Conservation (phyloP, 2,113 vertebrate species). For the Zosterops hypoxanthus region DNA sequence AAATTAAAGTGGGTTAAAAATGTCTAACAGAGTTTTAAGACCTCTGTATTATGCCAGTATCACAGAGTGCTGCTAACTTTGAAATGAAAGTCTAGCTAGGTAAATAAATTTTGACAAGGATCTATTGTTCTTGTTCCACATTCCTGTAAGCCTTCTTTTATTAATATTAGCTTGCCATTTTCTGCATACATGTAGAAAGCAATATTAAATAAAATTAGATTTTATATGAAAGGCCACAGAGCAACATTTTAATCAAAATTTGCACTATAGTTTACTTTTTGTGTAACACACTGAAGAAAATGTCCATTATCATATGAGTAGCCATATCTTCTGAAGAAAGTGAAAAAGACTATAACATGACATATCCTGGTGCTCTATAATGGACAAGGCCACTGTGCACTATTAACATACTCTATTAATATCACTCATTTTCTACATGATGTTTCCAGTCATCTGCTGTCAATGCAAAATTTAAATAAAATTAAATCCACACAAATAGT, state of each 20-base stretch:
- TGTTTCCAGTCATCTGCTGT: not conserved
- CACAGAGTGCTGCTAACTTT: constrained; percentile 63
- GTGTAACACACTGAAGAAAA: constrained; percentile 19
- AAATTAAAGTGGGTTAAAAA: constrained; percentile 79
- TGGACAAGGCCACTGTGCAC: not conserved
- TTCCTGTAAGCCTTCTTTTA: constrained; percentile 75
- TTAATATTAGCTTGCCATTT: constrained; percentile 76
- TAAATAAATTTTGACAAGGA: constrained; percentile 77
- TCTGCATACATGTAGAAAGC: constrained; percentile 65
- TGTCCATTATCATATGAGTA: not conserved
- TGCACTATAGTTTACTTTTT: constrained; percentile 38
- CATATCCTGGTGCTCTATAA: not conserved
- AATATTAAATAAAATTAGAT: constrained; percentile 78
- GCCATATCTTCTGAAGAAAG: not conserved
- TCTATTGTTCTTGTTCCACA: constrained; percentile 55
- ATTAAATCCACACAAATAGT: not conserved
- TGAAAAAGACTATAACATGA: not conserved
- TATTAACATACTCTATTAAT: not conserved
- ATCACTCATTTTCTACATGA: not conserved
- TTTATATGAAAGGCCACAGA: constrained; percentile 70
- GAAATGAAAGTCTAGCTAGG: constrained; percentile 77
- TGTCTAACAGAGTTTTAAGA: constrained; percentile 75
- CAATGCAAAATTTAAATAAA: not conserved
- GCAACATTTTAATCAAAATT: constrained; percentile 77
- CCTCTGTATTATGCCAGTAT: constrained; percentile 62